phyloP scores from a whole-genome alignment of 2,113 vertebrate species.

The Pelodiscus sinensis region DNA sequence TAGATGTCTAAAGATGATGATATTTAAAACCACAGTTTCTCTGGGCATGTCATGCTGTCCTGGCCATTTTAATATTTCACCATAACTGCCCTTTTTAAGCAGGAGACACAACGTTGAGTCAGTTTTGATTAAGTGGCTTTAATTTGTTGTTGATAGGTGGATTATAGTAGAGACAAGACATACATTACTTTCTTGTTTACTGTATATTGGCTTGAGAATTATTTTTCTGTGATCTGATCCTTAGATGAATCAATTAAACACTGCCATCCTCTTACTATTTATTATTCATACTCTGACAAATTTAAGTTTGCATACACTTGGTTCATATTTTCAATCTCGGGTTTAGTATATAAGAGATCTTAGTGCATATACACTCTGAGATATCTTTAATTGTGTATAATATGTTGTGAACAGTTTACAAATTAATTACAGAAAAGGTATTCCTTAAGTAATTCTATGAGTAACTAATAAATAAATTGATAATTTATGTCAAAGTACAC shows the following conservation, averaged over 20 bases:
- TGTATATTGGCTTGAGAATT: neutral
- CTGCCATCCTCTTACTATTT: neutral
- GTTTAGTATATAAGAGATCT: slow-evolving; percentile 17
- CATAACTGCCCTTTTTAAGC: slow-evolving; percentile 35
- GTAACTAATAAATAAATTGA: neutral
- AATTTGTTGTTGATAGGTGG: slow-evolving; percentile 55
- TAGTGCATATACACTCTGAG: neutral
- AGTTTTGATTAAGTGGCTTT: slow-evolving; percentile 51
- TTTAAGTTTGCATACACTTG: slow-evolving; percentile 18
- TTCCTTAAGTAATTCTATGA: slow-evolving; percentile 14
- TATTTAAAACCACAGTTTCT: slow-evolving; percentile 37
- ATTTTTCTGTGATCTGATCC: slow-evolving; percentile 22
- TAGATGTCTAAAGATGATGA: neutral
- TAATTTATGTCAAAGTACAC: neutral
- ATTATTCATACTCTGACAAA: slow-evolving; percentile 23
- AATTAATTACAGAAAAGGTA: neutral
- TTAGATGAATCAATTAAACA: slow-evolving; percentile 34
- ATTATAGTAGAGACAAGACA: slow-evolving; percentile 24
- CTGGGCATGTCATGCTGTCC: slow-evolving; percentile 17
- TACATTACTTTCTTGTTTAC: slow-evolving; percentile 46
- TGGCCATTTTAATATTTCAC: slow-evolving; percentile 40
- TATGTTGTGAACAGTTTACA: slow-evolving; percentile 9
- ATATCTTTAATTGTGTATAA: neutral
- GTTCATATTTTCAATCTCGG: neutral
- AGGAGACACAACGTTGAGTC: slow-evolving; percentile 12